Percentiles rank a stretch among this genome's conserved stretches.
phyloP scores from a whole-genome alignment of 2,113 vertebrate species.

The Syrmaticus mikado region DNA sequence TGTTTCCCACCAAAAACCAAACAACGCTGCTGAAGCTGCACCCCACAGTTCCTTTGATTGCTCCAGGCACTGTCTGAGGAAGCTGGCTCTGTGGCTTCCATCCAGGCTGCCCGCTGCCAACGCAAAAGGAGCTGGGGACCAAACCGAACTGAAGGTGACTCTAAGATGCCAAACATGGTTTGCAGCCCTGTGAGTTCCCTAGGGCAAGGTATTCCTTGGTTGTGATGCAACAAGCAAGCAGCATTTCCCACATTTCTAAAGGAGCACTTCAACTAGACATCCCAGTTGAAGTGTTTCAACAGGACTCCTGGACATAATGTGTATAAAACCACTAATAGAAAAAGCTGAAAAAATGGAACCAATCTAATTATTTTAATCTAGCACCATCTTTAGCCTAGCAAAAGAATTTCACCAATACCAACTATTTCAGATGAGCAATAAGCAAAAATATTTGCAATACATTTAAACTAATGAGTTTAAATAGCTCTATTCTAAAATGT shows the following conservation, averaged over 20 bases:
- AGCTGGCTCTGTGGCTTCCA: neutral
- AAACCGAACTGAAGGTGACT: neutral
- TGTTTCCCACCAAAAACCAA: neutral
- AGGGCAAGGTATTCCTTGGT: neutral
- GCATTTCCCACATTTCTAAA: neutral
- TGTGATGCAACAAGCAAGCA: rapidly evolving
- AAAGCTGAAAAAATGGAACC: neutral
- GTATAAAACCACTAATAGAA: neutral
- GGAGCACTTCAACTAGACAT: neutral
- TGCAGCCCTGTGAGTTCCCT: neutral
- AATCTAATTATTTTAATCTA: neutral
- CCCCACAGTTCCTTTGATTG: neutral
- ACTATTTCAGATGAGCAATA: neutral
- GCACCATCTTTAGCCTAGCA: neutral
- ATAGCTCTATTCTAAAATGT: neutral
- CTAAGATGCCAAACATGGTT: neutral
- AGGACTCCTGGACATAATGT: neutral
- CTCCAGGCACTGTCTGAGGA: neutral
- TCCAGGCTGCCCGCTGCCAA: too few species aligned
- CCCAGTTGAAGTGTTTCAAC: neutral
- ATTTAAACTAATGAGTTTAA: neutral
- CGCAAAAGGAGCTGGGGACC: rapidly evolving
- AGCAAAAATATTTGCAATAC: neutral
- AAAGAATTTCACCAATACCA: neutral
- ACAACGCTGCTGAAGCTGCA: neutral